phyloP scores from a whole-genome alignment of 2,797 vertebrate genomes.

The Hipposideros larvatus region DNA sequence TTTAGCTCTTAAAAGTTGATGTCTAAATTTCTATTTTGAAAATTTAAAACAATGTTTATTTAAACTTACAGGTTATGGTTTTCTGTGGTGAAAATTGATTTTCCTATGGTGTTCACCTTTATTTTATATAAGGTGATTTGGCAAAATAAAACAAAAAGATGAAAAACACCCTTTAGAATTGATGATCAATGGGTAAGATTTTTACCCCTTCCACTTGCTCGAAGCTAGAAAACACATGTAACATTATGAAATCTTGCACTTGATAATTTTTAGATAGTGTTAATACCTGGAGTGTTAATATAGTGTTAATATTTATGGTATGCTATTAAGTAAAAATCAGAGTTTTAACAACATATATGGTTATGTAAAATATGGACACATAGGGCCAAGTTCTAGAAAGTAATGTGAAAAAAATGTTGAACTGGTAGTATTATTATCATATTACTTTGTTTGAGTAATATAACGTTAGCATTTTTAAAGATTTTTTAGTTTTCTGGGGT shows the following conservation, averaged over 20 bases:
- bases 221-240: neutral
- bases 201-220: neutral
- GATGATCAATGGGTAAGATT: neutral
- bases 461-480: neutral
- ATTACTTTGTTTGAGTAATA: neutral
- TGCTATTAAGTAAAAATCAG: constrained; percentile 16
- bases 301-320: constrained; percentile 3
- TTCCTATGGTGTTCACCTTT: neutral
- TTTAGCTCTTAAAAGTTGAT: neutral
- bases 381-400: neutral
- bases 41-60: neutral
- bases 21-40: neutral
- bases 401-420: neutral
- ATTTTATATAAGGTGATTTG: neutral
- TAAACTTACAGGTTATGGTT: neutral
- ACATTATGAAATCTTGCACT: neutral
- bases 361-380: neutral
- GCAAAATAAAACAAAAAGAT: neutral
- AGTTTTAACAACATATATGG: neutral
- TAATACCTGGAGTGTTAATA: neutral
- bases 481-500: neutral
- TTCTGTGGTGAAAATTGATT: neutral
- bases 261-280: neutral
- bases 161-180: neutral
- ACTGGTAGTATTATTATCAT: neutral